Conservation (phyloP, 2,888 invertebrate genomes). For the Harmothoe impar region DNA sequence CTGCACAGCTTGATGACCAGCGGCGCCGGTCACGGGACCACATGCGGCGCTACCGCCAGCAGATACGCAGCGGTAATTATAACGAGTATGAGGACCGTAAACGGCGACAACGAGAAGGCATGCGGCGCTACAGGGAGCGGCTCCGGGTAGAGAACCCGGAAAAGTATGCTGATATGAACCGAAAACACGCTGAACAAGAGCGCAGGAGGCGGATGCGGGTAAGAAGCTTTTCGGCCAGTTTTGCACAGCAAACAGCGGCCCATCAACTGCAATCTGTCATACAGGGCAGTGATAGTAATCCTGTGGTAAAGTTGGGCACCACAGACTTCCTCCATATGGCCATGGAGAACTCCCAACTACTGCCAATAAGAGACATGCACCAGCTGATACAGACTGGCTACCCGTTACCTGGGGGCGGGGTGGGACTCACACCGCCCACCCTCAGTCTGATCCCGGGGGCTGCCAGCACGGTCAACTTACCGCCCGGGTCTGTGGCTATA, state of each 20-base stretch:
- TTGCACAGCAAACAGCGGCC: constrained; percentile 19
- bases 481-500: background rate
- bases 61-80: constrained; percentile 29
- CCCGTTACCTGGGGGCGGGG: background rate
- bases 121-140: constrained; percentile 50
- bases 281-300: background rate
- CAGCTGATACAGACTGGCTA: constrained; percentile 52
- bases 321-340: constrained; percentile 55
- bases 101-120: constrained; percentile 46
- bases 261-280: background rate
- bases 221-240: constrained; percentile 18
- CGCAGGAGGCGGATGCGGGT: background rate
- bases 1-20: constrained; percentile 58
- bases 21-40: constrained; percentile 48
- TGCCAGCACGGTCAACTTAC: background rate
- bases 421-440: background rate
- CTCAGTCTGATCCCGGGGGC: background rate
- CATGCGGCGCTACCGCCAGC: constrained; percentile 59
- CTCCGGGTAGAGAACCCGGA: constrained; percentile 50
- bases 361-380: constrained; percentile 48
- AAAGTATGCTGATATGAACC: constrained; percentile 58
- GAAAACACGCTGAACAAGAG: constrained; percentile 51
- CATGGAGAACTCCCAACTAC: constrained; percentile 52
- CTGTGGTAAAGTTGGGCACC: background rate
- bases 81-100: constrained; percentile 53